Percentiles rank a stretch among this genome's conserved stretches.
These are phyloP conservation scores for Zaprionus ghesquierei DNA, from an alignment of 1,140 invertebrate species.

Conservation along the genomic window DNA sequence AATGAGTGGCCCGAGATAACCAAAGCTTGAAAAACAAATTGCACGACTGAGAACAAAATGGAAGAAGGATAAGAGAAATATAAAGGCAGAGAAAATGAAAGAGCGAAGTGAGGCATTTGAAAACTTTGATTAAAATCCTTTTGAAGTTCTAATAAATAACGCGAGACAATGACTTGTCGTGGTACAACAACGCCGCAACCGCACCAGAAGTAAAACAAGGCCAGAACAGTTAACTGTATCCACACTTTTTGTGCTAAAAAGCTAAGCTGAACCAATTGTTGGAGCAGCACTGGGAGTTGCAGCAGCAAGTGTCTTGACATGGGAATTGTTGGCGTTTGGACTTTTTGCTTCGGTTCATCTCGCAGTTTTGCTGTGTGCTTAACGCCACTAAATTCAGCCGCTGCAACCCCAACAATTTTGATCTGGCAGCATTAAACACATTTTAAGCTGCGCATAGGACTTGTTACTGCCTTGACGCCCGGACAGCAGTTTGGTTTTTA, in stretches of 20 bases:
- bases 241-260: conserved; percentile 64
- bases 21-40: conserved; percentile 13
- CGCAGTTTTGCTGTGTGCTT: conserved; percentile 49
- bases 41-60: neutral
- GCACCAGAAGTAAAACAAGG: neutral
- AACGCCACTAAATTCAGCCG: conserved; percentile 70
- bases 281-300: neutral
- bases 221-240: conserved; percentile 58
- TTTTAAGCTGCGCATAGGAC: no score
- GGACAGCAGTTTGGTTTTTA: conserved; percentile 50
- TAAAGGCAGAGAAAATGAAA: neutral
- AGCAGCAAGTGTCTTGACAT: neutral
- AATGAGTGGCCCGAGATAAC: conserved; percentile 29
- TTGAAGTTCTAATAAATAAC: conserved; percentile 79
- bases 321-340: conserved; percentile 44
- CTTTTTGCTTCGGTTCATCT: conserved; percentile 30
- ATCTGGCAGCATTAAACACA: conserved; percentile 9
- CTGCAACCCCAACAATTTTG: conserved; percentile 51
- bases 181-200: neutral
- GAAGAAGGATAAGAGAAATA: neutral
- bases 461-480: neutral
- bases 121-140: conserved; percentile 80
- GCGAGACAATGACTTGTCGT: conserved; percentile 60
- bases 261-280: conserved; percentile 43
- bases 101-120: conserved; percentile 59